Percentiles rank a stretch among this genome's conserved stretches.
These are phyloP conservation scores for Drosophila mercatorum DNA, from an alignment of 2,888 invertebrate genomes.

Conservation along the genomic window DNA sequence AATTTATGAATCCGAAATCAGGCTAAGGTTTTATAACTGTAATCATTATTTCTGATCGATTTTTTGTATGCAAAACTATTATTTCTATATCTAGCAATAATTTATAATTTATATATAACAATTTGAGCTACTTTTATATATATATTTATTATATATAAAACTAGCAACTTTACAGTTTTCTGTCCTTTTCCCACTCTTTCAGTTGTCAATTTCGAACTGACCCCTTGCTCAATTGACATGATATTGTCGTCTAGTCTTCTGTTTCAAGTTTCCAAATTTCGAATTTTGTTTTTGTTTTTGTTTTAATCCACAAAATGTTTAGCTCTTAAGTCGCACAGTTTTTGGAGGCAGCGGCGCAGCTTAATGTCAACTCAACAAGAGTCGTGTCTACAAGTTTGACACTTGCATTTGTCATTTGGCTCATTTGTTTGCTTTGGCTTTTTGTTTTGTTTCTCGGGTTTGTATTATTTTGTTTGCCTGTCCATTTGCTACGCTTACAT, in stretches of 20 bases:
- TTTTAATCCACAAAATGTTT: slow-evolving; percentile 15
- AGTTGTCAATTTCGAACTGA: not conserved
- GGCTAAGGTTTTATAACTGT: too few species aligned
- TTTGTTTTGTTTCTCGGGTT: slow-evolving; percentile 29
- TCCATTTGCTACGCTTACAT: slow-evolving; percentile 67
- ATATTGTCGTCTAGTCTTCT: not conserved
- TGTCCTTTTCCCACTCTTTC: not conserved
- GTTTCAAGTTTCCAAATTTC: not conserved
- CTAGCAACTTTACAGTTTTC: not conserved
- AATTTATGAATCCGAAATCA: not conserved
- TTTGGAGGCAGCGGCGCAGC: slow-evolving; percentile 51
- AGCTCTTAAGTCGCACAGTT: slow-evolving; percentile 28
- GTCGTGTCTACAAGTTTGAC: slow-evolving; percentile 58
- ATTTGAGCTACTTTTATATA: too few species aligned
- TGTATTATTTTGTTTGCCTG: slow-evolving; percentile 55
- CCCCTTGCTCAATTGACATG: not conserved
- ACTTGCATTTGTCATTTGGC: slow-evolving; percentile 72
- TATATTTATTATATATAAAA: too few species aligned
- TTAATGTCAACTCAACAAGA: slow-evolving; percentile 61
- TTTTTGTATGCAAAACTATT: too few species aligned
- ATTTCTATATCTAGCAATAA: too few species aligned
- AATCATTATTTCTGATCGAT: too few species aligned
- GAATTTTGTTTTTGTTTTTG: not conserved
- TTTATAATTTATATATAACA: too few species aligned
- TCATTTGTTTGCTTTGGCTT: slow-evolving; percentile 54